Percentiles rank a stretch among this genome's conserved stretches.
phyloP scores from a whole-genome alignment of 2,113 vertebrate species.

The Sinosuthora webbiana region DNA sequence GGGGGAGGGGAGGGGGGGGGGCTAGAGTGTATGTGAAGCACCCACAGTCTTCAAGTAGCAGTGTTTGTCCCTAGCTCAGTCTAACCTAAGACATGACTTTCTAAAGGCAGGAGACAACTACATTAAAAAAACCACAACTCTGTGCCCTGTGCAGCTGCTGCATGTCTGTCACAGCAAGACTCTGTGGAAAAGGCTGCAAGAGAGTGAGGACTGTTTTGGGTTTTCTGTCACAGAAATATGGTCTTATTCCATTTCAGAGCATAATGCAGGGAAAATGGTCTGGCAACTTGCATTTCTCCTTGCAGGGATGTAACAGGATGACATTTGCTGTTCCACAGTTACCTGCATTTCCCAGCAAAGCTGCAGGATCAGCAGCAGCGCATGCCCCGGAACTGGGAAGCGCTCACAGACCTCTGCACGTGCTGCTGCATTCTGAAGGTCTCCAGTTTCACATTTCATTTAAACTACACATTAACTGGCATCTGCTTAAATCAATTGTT shows the following conservation, averaged over 20 bases:
- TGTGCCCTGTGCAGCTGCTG: neutral
- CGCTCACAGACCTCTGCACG: accelerated
- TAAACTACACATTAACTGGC: neutral
- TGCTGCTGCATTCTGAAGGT: neutral
- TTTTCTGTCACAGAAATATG: neutral
- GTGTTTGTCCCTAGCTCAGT: neutral
- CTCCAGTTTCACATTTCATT: neutral
- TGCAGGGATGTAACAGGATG: neutral
- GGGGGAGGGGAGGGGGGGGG: neutral
- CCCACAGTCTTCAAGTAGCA: neutral
- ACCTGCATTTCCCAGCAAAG: neutral
- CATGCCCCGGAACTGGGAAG: accelerated
- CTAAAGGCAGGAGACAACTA: neutral
- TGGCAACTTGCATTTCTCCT: neutral
- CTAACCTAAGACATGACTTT: neutral
- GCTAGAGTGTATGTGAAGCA: neutral
- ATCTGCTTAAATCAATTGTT: neutral
- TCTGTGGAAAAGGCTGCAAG: neutral
- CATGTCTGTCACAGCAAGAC: neutral
- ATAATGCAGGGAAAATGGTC: neutral
- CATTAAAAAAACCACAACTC: neutral
- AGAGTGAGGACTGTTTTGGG: neutral
- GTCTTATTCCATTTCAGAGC: neutral
- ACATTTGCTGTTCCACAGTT: neutral
- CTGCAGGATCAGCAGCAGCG: neutral